These are phyloP conservation scores for Petrophora chlorosata DNA, from an alignment of 2,888 invertebrate species.

Conservation along the genomic window DNA sequence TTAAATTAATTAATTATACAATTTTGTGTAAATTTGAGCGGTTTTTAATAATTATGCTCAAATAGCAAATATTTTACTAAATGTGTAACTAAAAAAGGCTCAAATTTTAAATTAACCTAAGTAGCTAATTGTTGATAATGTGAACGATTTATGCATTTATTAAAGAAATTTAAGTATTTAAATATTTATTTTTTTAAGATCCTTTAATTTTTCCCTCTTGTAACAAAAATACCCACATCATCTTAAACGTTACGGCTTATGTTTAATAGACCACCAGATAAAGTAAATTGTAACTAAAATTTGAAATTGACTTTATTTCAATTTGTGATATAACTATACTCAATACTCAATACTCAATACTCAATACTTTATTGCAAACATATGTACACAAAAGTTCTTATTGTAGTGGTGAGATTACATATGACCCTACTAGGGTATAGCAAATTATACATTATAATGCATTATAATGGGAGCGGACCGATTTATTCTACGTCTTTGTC, in stretches of 20 bases:
- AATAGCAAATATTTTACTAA: slow-evolving; percentile 21
- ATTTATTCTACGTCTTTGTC: too few relatives aligned
- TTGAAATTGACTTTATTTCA: too few relatives aligned
- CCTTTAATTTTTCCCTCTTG: neutral
- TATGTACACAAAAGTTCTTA: too few relatives aligned
- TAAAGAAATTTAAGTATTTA: slow-evolving; percentile 56
- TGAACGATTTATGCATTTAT: slow-evolving; percentile 71
- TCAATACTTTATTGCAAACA: too few relatives aligned
- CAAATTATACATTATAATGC: too few relatives aligned
- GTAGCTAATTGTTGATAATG: slow-evolving; percentile 51
- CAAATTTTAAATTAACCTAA: slow-evolving; percentile 41
- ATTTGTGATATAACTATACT: too few relatives aligned
- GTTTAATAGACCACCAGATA: too few relatives aligned
- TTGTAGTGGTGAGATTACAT: too few relatives aligned
- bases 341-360: too few relatives aligned
- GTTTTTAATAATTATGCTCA: slow-evolving; percentile 10
- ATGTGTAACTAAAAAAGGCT: slow-evolving; percentile 35
- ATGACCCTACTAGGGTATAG: too few relatives aligned
- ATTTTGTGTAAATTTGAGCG: slow-evolving; percentile 12
- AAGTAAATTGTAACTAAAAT: too few relatives aligned
- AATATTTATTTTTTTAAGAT: slow-evolving; percentile 24
- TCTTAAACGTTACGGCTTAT: neutral
- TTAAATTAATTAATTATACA: slow-evolving; percentile 20
- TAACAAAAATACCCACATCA: neutral
- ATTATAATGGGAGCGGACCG: too few relatives aligned